Evolutionary conservation across 2,113 vertebrate species (phyloP).

Genomic region (Hydropotes inermis): DNA sequence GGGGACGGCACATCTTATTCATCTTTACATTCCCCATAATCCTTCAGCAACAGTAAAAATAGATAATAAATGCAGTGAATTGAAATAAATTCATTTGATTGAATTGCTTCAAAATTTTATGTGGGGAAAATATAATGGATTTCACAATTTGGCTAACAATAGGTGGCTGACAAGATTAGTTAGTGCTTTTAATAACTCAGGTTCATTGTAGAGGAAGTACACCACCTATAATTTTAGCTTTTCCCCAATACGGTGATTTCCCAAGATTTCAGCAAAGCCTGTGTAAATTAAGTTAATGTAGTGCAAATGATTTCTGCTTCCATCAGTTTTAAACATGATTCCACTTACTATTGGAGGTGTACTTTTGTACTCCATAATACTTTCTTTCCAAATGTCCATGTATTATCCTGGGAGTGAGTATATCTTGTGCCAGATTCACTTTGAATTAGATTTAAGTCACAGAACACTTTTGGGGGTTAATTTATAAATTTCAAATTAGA

Average conservation of each 20-base stretch:
- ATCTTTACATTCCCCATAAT: background rate
- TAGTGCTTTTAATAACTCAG: conserved; percentile 47
- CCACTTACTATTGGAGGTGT: background rate
- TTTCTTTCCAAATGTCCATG: background rate
- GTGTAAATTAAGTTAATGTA: conserved; percentile 18
- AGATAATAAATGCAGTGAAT: background rate
- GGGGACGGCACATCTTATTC: background rate
- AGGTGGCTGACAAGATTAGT: conserved; percentile 58
- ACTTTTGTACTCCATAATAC: background rate
- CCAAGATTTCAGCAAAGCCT: background rate
- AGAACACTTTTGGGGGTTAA: background rate
- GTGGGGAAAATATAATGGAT: conserved; percentile 59
- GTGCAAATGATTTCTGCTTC: conserved; percentile 42
- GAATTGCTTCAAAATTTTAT: conserved; percentile 51
- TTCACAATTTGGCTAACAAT: conserved; percentile 55
- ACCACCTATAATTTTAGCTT: conserved; percentile 44
- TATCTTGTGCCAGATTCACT: background rate
- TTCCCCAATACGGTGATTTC: conserved; percentile 43
- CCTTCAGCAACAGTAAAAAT: conserved; percentile 22
- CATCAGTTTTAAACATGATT: conserved; percentile 14
- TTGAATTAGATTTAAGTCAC: conserved; percentile 13
- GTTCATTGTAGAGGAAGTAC: conserved; percentile 19
- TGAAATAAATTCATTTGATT: conserved; percentile 53
- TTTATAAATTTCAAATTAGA: conserved; percentile 5
- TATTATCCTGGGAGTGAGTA: background rate